These are phyloP conservation scores for Emydura subglobosa DNA, from an alignment of 2,113 vertebrate species.

Conservation along the genomic window DNA sequence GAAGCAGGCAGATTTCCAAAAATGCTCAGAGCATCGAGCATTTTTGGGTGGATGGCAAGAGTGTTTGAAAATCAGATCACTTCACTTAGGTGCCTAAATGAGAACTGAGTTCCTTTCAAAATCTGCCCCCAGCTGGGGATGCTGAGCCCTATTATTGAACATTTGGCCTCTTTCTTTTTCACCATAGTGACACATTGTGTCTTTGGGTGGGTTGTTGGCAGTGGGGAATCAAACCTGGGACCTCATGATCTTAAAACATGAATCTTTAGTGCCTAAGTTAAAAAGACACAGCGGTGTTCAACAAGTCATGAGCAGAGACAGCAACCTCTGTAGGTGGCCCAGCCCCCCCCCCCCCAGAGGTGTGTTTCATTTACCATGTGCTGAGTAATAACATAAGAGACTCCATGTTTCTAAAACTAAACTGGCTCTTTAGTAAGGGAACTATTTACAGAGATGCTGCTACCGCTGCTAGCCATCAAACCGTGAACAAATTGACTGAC, in stretches of 20 bases:
- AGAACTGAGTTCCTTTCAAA: background rate
- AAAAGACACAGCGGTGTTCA: background rate
- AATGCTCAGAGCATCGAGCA: background rate
- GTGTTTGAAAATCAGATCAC: background rate
- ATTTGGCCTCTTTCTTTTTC: background rate
- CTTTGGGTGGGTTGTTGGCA: background rate
- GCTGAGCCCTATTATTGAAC: fast-evolving
- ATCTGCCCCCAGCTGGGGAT: fast-evolving
- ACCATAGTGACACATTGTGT: background rate
- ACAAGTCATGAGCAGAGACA: background rate
- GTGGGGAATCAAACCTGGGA: background rate
- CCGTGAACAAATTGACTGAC: fast-evolving
- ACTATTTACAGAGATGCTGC: background rate
- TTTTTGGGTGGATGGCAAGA: too few species aligned
- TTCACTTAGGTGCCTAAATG: background rate
- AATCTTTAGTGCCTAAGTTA: background rate
- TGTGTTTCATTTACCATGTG: too few species aligned
- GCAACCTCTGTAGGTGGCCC: too few species aligned
- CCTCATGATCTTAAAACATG: fast-evolving
- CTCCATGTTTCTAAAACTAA: fast-evolving
- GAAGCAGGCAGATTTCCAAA: background rate
- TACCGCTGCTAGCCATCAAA: background rate
- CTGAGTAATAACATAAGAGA: background rate
- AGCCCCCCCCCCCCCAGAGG: too few species aligned
- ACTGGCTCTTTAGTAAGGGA: background rate